These are phyloP conservation scores for Melopsittacus undulatus DNA, from an alignment of 2,797 vertebrate genomes.

Conservation along the genomic window DNA sequence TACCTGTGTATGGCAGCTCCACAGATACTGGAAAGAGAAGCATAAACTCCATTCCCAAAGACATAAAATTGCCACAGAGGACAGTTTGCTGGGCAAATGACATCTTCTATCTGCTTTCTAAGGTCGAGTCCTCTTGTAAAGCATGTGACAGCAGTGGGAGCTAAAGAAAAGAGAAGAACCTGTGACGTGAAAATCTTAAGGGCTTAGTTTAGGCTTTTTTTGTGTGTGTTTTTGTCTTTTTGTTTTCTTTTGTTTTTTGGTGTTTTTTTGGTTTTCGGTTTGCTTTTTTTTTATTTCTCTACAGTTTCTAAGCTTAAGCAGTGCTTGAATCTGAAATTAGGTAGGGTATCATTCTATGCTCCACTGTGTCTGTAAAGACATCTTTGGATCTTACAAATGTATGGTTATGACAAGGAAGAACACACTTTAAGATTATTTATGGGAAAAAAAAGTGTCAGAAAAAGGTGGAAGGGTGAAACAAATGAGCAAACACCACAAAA, in stretches of 20 bases:
- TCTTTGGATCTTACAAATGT: neutral
- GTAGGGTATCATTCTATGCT: neutral
- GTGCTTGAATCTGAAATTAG: neutral
- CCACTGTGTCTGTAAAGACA: neutral
- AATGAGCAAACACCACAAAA: neutral
- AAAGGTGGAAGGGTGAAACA: neutral
- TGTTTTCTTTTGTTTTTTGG: neutral
- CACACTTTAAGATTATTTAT: neutral
- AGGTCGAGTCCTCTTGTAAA: constrained; percentile 87
- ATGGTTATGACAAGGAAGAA: neutral
- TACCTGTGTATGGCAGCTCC: constrained; percentile 92
- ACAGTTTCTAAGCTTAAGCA: neutral
- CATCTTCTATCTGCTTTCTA: constrained; percentile 73
- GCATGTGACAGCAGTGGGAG: constrained; percentile 80
- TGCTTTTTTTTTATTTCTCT: neutral
- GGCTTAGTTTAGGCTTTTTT: neutral
- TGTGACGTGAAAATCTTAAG: neutral
- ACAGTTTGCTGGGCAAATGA: constrained; percentile 88
- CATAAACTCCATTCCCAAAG: constrained; percentile 89
- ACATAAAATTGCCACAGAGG: constrained; percentile 79
- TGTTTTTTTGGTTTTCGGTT: neutral
- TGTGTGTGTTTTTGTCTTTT: no score
- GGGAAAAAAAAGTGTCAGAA: neutral
- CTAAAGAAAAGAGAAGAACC: constrained; percentile 58
- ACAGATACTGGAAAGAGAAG: constrained; percentile 90